These are phyloP conservation scores for Bryconaethiops microstoma DNA, from an alignment of 2,797 vertebrate species.

Conservation along the genomic window DNA sequence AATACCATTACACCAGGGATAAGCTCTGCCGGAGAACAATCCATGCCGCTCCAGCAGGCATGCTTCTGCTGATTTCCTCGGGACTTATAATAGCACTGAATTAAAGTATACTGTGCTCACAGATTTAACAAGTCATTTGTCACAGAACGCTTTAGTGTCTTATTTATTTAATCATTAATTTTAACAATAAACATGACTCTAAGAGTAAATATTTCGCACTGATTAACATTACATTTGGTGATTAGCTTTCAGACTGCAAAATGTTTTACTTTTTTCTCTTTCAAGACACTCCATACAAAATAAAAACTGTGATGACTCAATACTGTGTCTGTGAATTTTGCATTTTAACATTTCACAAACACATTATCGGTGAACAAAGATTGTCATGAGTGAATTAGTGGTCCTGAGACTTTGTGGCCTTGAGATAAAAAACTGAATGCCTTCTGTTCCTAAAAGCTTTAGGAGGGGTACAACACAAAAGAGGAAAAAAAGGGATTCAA, in stretches of 20 bases:
- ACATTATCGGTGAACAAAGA: background rate
- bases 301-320: background rate
- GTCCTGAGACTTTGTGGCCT: background rate
- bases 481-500: background rate
- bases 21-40: background rate
- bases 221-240: background rate
- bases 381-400: background rate
- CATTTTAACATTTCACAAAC: slow-evolving; percentile 7
- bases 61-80: background rate
- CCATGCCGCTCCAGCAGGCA: too few species aligned
- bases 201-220: background rate
- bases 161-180: background rate
- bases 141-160: background rate
- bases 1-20: slow-evolving; percentile 71
- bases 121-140: background rate
- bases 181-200: background rate
- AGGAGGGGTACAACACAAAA: background rate
- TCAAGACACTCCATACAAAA: background rate
- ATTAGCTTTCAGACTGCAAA: too few species aligned
- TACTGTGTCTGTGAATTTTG: background rate
- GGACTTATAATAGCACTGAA: background rate
- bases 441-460: background rate
- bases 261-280: background rate
- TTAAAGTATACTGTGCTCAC: background rate
- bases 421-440: background rate